Evolutionary conservation across 2,888 invertebrate species (phyloP).

Genomic region (Sarcophaga caerulescens): DNA sequence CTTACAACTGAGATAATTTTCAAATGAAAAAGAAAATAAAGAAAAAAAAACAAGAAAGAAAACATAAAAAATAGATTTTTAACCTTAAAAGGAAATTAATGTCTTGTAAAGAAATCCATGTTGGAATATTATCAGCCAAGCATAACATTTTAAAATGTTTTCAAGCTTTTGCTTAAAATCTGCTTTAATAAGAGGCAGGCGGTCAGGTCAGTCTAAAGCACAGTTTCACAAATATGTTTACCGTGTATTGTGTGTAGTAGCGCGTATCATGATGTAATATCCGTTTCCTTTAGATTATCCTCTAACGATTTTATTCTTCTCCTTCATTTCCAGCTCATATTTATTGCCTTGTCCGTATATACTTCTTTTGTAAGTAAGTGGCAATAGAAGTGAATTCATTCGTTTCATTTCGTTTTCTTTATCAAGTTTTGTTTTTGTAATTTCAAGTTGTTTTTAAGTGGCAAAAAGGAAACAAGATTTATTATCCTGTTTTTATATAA

Average conservation of each 20-base stretch:
- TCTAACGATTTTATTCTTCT: conserved; percentile 38
- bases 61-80: background rate
- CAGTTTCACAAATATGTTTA: background rate
- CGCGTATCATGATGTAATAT: conserved; percentile 21
- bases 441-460: background rate
- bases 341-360: conserved; percentile 1
- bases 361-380: background rate
- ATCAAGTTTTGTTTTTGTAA: background rate
- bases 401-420: background rate
- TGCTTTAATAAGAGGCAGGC: background rate
- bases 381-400: background rate
- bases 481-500: background rate
- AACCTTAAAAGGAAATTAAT: background rate
- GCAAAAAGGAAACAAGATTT: background rate
- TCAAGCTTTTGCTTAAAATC: background rate
- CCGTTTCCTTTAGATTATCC: conserved; percentile 38
- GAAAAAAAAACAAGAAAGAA: too few species aligned
- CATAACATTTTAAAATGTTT: background rate
- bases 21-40: background rate
- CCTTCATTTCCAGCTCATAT: conserved; percentile 37
- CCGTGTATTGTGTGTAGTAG: background rate
- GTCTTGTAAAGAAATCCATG: background rate
- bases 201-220: background rate
- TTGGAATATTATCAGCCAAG: background rate
- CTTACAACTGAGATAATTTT: background rate